phyloP scores from a whole-genome alignment of 2,888 invertebrate species.

The Dasysyrphus albostriatus region DNA sequence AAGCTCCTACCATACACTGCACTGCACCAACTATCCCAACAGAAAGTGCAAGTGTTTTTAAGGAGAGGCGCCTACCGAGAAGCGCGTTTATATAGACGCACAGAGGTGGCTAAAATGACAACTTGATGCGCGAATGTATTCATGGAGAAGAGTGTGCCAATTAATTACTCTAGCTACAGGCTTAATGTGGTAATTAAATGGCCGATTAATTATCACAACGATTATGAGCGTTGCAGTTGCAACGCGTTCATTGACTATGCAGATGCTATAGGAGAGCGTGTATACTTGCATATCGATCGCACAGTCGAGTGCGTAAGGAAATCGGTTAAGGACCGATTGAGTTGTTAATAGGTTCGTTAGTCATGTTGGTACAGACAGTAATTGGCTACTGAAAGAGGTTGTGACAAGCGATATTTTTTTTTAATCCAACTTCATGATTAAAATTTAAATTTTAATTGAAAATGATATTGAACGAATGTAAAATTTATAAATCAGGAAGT shows the following conservation, averaged over 20 bases:
- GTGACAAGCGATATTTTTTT: slow-evolving; percentile 47
- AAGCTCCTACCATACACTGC: slow-evolving; percentile 16
- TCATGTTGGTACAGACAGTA: slow-evolving; percentile 22
- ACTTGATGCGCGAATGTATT: slow-evolving; percentile 47
- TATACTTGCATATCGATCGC: neutral
- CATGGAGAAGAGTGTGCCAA: slow-evolving; percentile 41
- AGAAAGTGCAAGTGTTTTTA: slow-evolving; percentile 71
- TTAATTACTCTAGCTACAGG: slow-evolving; percentile 57
- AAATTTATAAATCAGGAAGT: slow-evolving; percentile 24
- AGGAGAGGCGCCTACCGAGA: slow-evolving; percentile 40
- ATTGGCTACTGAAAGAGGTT: slow-evolving; percentile 48
- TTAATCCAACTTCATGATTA: slow-evolving; percentile 10
- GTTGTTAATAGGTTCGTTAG: slow-evolving; percentile 55
- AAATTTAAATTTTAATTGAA: slow-evolving; percentile 27
- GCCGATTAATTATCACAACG: slow-evolving; percentile 55
- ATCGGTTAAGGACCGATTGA: slow-evolving; percentile 53
- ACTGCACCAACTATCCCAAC: slow-evolving; percentile 31
- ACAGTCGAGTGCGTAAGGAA: slow-evolving; percentile 48
- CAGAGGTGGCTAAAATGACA: slow-evolving; percentile 48
- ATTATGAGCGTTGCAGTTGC: slow-evolving; percentile 45
- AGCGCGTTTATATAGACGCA: neutral
- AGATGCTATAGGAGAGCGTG: too few species aligned
- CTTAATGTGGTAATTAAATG: slow-evolving; percentile 62
- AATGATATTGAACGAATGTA: slow-evolving; percentile 8
- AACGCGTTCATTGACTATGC: neutral